Conservation (phyloP, 2,113 vertebrate species). For the Aegypius monachus region DNA sequence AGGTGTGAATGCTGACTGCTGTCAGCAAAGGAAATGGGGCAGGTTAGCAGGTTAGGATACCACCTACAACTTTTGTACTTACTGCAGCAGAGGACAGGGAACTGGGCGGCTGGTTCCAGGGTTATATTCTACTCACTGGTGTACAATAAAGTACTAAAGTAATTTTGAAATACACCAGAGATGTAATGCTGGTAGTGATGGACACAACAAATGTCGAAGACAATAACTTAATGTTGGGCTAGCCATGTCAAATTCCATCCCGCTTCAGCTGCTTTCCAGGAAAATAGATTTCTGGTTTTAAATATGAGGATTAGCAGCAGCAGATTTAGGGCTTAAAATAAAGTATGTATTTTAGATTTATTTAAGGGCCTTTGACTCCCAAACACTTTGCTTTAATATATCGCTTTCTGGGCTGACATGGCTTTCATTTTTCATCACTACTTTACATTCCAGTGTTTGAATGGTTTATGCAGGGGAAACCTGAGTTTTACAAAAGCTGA, state of each 20-base stretch:
- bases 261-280: not conserved
- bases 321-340: constrained; percentile 64
- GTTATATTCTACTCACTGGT: not conserved
- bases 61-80: not conserved
- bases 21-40: not conserved
- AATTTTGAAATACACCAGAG: not conserved
- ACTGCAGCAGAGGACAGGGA: not conserved
- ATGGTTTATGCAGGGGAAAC: not conserved
- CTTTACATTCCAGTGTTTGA: constrained; percentile 55
- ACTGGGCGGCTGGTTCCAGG: not conserved
- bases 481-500: constrained; percentile 11
- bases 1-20: not conserved
- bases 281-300: constrained; percentile 56
- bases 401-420: constrained; percentile 20
- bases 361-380: constrained; percentile 59
- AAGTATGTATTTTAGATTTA: constrained; percentile 65
- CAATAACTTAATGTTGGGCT: not conserved
- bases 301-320: constrained; percentile 60
- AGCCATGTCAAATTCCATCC: not conserved
- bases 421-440: constrained; percentile 62
- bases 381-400: constrained; percentile 64
- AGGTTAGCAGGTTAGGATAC: not conserved
- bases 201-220: not conserved
- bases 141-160: not conserved
- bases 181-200: not conserved